Percentiles rank a stretch among this genome's conserved stretches.
Evolutionary conservation across 2,113 vertebrate species (phyloP).

Genomic region (Silurus asotus): DNA sequence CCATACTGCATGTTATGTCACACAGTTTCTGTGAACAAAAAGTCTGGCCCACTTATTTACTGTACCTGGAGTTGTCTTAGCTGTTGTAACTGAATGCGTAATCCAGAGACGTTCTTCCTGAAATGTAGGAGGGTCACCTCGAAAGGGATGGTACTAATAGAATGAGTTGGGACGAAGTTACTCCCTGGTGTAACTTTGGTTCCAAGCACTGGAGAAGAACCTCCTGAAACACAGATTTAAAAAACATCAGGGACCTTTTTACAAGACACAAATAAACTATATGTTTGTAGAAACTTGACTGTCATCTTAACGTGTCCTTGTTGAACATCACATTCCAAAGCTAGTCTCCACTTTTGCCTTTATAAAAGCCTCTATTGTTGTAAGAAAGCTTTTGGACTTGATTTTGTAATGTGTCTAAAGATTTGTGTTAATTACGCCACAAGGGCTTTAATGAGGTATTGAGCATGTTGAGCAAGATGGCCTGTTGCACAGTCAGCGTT

Average conservation of each 20-base stretch:
- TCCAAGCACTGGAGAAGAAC: slow-evolving; percentile 69
- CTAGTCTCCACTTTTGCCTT: background rate
- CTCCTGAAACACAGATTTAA: slow-evolving; percentile 64
- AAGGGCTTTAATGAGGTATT: background rate
- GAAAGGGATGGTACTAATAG: slow-evolving; percentile 60
- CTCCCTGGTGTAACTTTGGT: slow-evolving; percentile 69
- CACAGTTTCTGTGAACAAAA: background rate
- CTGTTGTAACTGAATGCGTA: slow-evolving; percentile 89
- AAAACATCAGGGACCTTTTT: background rate
- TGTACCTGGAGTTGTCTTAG: slow-evolving; percentile 92
- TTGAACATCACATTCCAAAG: background rate
- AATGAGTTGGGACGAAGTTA: slow-evolving; percentile 51
- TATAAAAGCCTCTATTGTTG: background rate
- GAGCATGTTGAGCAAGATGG: background rate
- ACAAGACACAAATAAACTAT: background rate
- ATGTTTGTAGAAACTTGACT: background rate
- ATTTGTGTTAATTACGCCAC: background rate
- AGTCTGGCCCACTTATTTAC: slow-evolving; percentile 15
- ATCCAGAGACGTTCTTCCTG: slow-evolving; percentile 84
- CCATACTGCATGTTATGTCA: background rate
- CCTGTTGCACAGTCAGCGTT: background rate
- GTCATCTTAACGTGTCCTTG: background rate
- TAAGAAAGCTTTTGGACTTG: background rate
- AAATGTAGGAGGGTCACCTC: slow-evolving; percentile 85
- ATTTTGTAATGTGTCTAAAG: background rate